phyloP scores from a whole-genome alignment of 1,140 invertebrate species.

The Ectropis grisescens region DNA sequence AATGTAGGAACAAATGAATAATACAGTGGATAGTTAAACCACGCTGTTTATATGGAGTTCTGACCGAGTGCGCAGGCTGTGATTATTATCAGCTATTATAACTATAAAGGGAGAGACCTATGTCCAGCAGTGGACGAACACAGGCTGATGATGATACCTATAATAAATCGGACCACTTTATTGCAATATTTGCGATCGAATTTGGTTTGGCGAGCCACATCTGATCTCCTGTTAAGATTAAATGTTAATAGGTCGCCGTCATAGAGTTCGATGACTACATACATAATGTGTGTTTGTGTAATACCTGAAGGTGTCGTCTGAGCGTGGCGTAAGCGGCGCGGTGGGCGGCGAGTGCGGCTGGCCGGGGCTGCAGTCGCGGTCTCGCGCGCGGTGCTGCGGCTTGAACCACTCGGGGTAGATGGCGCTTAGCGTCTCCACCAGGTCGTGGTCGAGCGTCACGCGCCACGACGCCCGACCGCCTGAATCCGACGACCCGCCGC shows the following conservation, averaged over 20 bases:
- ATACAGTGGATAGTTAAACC: too few relatives aligned
- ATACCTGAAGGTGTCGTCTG: slow-evolving; percentile 50
- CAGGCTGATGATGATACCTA: too few relatives aligned
- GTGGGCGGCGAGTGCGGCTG: slow-evolving; percentile 25
- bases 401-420: slow-evolving; percentile 94
- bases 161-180: too few relatives aligned
- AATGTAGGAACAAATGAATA: too few relatives aligned
- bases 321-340: slow-evolving; percentile 27
- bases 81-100: too few relatives aligned
- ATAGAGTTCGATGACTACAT: not conserved
- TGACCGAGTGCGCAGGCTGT: too few relatives aligned
- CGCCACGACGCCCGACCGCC: slow-evolving; percentile 88
- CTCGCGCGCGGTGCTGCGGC: slow-evolving; percentile 61
- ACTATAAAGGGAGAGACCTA: too few relatives aligned
- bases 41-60: too few relatives aligned
- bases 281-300: not conserved
- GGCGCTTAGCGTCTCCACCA: slow-evolving; percentile 89
- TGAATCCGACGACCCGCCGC: slow-evolving; percentile 72
- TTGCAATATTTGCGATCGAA: too few relatives aligned
- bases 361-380: slow-evolving; percentile 33
- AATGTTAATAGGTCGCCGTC: not conserved
- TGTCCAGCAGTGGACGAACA: too few relatives aligned
- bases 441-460: slow-evolving; percentile 90
- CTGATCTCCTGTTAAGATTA: too few relatives aligned
- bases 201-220: too few relatives aligned